These are phyloP conservation scores for Amphipyra tragopoginis DNA, from an alignment of 2,888 invertebrate genomes.

Conservation along the genomic window DNA sequence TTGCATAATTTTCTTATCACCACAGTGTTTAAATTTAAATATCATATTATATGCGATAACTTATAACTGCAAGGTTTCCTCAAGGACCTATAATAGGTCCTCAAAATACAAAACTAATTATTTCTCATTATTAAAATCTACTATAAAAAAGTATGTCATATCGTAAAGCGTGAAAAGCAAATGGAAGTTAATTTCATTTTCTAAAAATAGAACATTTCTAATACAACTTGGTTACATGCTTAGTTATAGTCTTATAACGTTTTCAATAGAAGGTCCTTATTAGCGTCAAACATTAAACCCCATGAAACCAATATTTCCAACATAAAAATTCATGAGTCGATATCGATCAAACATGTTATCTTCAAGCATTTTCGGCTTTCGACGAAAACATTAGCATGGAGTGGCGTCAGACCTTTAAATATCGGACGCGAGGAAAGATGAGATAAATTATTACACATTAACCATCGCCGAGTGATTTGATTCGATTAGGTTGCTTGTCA, in stretches of 20 bases:
- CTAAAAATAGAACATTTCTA: neutral
- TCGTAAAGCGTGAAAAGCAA: neutral
- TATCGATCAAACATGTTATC: conserved; percentile 41
- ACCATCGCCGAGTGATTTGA: conserved; percentile 34
- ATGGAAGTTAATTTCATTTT: neutral
- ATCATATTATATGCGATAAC: neutral
- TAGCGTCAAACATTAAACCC: conserved; percentile 1
- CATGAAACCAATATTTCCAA: conserved; percentile 15
- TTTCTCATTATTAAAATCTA: neutral
- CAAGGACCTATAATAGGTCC: conserved; percentile 8
- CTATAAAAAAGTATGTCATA: too few species aligned
- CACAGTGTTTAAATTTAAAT: too few species aligned
- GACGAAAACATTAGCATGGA: conserved; percentile 30
- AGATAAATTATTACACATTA: conserved; percentile 4
- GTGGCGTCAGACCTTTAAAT: conserved; percentile 25
- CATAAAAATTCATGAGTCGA: conserved; percentile 54
- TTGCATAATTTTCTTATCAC: too few species aligned
- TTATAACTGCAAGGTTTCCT: neutral
- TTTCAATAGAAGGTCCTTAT: neutral
- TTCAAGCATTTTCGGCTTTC: conserved; percentile 25
- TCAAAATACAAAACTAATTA: neutral
- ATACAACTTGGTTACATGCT: too few species aligned
- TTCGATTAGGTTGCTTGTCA: conserved; percentile 5
- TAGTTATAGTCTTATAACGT: too few species aligned
- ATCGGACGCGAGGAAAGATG: conserved; percentile 5